Conservation (phyloP, 23 tunicate genomes). For the Aplidium turbinatum region DNA sequence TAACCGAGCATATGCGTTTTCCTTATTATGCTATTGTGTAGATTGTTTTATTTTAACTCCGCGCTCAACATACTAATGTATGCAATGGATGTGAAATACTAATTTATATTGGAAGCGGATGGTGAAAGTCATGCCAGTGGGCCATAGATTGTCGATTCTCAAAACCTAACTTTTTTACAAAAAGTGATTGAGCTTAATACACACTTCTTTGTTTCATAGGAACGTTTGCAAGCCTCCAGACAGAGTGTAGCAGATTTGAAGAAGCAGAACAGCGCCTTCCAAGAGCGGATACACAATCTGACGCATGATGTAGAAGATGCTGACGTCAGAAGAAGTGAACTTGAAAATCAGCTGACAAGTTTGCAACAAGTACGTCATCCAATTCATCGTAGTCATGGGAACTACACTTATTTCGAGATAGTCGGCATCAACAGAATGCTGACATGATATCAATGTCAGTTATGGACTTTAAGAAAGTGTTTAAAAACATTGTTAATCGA, state of each 20-base stretch:
- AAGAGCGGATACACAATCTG: constrained; percentile 38
- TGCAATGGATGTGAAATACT: too few species aligned
- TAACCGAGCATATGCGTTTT: too few species aligned
- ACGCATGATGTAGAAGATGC: constrained; percentile 55
- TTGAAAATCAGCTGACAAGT: constrained; percentile 57
- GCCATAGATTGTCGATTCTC: not conserved
- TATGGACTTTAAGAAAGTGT: too few species aligned
- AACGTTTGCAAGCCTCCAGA: constrained; percentile 49
- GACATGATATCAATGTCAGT: too few species aligned
- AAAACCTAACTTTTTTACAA: not conserved
- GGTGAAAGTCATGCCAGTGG: not conserved
- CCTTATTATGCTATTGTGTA: too few species aligned
- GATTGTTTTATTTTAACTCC: too few species aligned
- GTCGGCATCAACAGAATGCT: too few species aligned
- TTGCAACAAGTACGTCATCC: constrained; percentile 44
- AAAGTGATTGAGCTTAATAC: constrained; percentile 24
- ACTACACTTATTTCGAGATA: too few species aligned
- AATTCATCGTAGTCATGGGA: too few species aligned
- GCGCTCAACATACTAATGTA: too few species aligned
- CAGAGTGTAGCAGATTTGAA: constrained; percentile 57
- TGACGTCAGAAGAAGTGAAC: constrained; percentile 47
- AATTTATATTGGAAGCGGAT: not conserved
- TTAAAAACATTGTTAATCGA: too few species aligned
- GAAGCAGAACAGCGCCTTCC: constrained; percentile 45
- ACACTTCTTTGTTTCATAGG: constrained; percentile 52